Evolutionary conservation across 64 coral and sea anemone genomes (phyloP).

Genomic region (Dendronephthya gigantea): DNA sequence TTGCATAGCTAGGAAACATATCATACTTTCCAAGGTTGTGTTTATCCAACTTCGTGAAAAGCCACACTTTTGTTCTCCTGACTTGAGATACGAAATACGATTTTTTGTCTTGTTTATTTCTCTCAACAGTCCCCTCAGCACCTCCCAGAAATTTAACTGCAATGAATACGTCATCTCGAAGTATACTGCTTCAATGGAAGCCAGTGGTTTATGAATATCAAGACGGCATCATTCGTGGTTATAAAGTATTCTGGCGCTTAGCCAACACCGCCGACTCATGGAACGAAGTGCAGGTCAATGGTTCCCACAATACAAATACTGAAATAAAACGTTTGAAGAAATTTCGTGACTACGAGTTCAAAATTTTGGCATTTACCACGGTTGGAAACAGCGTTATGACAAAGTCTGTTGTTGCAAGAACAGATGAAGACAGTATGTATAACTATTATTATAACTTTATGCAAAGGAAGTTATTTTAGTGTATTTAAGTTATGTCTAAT

Average conservation of each 20-base stretch:
- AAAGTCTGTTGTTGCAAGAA: conserved; percentile 1
- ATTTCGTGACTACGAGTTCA: not conserved
- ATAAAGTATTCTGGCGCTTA: not conserved
- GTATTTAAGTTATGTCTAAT: no score
- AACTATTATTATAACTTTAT: no score
- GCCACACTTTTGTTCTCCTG: no score
- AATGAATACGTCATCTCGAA: not conserved
- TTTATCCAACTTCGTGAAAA: no score
- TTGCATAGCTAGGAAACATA: no score
- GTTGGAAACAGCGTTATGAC: not conserved
- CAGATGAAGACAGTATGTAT: conserved; percentile 27
- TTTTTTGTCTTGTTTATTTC: not conserved
- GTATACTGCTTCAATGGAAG: not conserved
- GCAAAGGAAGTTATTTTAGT: no score
- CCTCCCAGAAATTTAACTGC: not conserved
- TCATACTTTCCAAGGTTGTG: no score
- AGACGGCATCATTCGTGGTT: not conserved
- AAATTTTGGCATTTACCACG: not conserved
- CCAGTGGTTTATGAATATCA: not conserved
- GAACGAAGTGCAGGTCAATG: not conserved
- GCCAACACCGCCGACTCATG: not conserved
- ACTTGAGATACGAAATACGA: no score
- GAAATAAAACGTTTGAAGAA: not conserved
- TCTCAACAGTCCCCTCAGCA: not conserved
- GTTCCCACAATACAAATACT: not conserved